These are phyloP conservation scores for Diorhabda elongata DNA, from an alignment of 1,140 invertebrate species.

Conservation along the genomic window DNA sequence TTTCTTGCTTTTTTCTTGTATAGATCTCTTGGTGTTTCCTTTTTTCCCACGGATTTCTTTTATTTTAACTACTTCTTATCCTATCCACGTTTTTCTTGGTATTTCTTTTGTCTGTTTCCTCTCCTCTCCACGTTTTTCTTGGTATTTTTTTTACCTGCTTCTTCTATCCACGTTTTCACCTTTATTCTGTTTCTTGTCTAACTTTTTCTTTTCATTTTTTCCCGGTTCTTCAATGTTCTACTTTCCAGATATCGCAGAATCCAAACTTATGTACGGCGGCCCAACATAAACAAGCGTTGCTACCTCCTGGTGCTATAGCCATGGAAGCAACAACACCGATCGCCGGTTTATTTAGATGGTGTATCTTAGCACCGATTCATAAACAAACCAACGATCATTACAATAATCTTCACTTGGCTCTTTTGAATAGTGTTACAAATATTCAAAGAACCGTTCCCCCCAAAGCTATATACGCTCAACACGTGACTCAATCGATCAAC, in stretches of 20 bases:
- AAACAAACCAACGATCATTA: slow-evolving; percentile 52
- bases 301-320: slow-evolving; percentile 72
- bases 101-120: no score
- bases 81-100: no score
- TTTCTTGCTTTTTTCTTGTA: no score
- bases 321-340: slow-evolving; percentile 80
- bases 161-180: no score
- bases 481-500: slow-evolving; percentile 51
- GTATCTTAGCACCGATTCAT: slow-evolving; percentile 60
- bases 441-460: slow-evolving; percentile 50
- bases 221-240: neutral
- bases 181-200: neutral
- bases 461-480: slow-evolving; percentile 56
- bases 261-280: slow-evolving; percentile 66
- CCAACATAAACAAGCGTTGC: slow-evolving; percentile 60
- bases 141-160: no score
- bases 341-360: slow-evolving; percentile 70
- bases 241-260: slow-evolving; percentile 57
- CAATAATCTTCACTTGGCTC: slow-evolving; percentile 59
- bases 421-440: slow-evolving; percentile 59
- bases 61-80: no score
- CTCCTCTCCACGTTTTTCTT: no score
- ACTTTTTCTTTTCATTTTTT: neutral
- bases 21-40: no score
- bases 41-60: no score